Conservation (phyloP, 2,888 invertebrate species). For the Athetis lepigone region DNA sequence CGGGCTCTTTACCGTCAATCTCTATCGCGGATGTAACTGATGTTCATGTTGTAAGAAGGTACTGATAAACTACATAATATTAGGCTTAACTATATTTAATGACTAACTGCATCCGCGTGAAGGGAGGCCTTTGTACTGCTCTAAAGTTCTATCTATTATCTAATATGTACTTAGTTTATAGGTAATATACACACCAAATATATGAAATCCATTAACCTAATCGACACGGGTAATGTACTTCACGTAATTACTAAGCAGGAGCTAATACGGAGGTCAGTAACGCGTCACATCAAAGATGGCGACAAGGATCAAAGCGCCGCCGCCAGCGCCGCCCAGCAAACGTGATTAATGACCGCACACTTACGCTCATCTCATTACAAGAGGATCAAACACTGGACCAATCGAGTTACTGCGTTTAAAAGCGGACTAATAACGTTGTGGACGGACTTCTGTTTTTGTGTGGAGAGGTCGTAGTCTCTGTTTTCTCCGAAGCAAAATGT, state of each 20-base stretch:
- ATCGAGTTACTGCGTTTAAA: conserved; percentile 47
- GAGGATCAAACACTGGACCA: conserved; percentile 50
- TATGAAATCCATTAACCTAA: conserved; percentile 3
- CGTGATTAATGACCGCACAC: conserved; percentile 42
- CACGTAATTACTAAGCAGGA: conserved; percentile 20
- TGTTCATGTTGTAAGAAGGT: not conserved
- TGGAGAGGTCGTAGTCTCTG: conserved; percentile 19
- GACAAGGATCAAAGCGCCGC: conserved; percentile 47
- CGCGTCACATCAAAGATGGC: conserved; percentile 23
- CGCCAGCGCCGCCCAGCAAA: no score
- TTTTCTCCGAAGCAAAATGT: conserved; percentile 12
- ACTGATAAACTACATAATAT: not conserved
- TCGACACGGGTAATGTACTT: not conserved
- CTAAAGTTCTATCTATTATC: no score
- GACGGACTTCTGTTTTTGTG: conserved; percentile 9
- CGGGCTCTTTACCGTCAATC: conserved; percentile 7
- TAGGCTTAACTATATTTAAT: not conserved
- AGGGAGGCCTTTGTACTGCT: no score
- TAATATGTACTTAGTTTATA: no score
- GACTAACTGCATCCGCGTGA: no score
- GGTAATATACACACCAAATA: not conserved
- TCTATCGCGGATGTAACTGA: not conserved
- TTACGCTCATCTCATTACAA: conserved; percentile 47
- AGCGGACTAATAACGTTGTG: conserved; percentile 33
- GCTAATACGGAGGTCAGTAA: conserved; percentile 24